phyloP scores from a whole-genome alignment of 2,113 vertebrate species.

The Mustela lutreola region DNA sequence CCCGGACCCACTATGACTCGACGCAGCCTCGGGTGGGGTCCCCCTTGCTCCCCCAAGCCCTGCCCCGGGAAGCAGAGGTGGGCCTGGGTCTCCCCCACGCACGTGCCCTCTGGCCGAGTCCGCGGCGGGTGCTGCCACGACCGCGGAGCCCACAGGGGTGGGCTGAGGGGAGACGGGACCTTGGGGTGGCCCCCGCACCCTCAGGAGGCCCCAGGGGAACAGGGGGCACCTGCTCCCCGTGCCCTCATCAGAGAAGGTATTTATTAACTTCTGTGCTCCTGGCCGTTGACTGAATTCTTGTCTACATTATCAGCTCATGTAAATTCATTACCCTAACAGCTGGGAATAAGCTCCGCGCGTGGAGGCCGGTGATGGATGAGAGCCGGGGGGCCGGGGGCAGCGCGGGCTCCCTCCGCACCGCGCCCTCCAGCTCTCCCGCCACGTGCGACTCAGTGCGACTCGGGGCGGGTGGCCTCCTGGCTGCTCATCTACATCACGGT shows the following conservation, averaged over 20 bases:
- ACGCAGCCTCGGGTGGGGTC: accelerated
- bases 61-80: neutral
- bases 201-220: slow-evolving; percentile 62
- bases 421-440: neutral
- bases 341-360: slow-evolving; percentile 74
- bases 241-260: slow-evolving; percentile 83
- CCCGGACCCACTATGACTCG: accelerated
- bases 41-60: accelerated
- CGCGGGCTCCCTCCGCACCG: neutral
- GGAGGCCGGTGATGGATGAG: slow-evolving; percentile 65
- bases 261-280: slow-evolving; percentile 84
- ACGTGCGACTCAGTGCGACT: neutral
- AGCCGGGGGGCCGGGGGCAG: neutral
- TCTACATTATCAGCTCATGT: slow-evolving; percentile 83
- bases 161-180: neutral
- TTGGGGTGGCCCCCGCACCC: slow-evolving; percentile 66
- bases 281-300: slow-evolving; percentile 80
- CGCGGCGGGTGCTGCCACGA: neutral
- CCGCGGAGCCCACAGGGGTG: neutral
- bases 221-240: slow-evolving; percentile 55
- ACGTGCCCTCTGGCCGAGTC: neutral
- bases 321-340: slow-evolving; percentile 86
- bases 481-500: neutral
- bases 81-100: neutral
- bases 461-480: slow-evolving; percentile 14